phyloP scores from a whole-genome alignment of 2,113 vertebrate species.

The Mormyrus iriodes region DNA sequence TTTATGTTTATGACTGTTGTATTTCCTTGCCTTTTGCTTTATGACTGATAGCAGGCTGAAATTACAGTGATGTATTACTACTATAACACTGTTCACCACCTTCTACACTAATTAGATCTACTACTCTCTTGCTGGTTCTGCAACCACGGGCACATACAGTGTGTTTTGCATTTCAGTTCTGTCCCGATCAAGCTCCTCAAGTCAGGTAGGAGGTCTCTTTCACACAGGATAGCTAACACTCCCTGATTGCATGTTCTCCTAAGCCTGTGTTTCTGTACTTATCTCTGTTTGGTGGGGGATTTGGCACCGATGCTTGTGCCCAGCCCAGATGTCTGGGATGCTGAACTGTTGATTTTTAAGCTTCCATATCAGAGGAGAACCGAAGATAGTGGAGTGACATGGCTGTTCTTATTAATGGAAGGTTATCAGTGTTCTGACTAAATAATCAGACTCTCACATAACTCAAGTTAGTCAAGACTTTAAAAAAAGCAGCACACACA shows the following conservation, averaged over 20 bases:
- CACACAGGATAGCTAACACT: not conserved
- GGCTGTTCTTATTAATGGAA: slow-evolving; percentile 55
- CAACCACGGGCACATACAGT: not conserved
- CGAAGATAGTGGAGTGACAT: slow-evolving; percentile 64
- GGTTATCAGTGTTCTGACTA: slow-evolving; percentile 57
- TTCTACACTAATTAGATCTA: not conserved
- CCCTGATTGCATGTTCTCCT: not conserved
- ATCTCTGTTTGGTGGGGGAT: not conserved
- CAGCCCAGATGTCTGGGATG: slow-evolving; percentile 31
- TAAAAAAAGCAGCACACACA: not conserved
- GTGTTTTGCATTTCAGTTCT: not conserved
- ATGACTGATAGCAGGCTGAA: not conserved
- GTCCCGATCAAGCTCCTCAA: not conserved
- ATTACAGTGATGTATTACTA: not conserved
- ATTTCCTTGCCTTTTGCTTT: not conserved
- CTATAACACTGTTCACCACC: not conserved
- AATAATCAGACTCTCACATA: slow-evolving; percentile 53
- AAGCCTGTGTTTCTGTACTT: not conserved
- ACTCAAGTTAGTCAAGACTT: not conserved
- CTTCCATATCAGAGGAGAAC: slow-evolving; percentile 50
- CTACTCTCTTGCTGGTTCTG: not conserved
- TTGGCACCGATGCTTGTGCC: slow-evolving; percentile 22
- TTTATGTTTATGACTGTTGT: not conserved
- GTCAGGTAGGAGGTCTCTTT: not conserved
- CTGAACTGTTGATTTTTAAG: slow-evolving; percentile 36